phyloP scores from a whole-genome alignment of 2,113 vertebrate genomes.

The Indicator indicator region DNA sequence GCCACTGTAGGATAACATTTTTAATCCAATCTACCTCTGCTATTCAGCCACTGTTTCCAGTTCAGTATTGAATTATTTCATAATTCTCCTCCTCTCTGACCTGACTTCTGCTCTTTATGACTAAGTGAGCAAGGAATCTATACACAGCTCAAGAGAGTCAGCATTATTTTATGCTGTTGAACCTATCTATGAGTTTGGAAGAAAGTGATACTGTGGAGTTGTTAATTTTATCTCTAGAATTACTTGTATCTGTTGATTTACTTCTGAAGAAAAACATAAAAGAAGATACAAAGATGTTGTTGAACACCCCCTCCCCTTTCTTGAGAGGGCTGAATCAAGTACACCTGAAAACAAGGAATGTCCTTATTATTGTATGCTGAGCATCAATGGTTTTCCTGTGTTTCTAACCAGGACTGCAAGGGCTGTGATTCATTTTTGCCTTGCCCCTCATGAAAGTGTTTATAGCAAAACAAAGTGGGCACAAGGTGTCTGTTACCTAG shows the following conservation, averaged over 20 bases:
- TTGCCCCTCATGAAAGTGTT: not conserved
- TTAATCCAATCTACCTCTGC: not conserved
- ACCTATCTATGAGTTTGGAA: not conserved
- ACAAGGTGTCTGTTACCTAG: not conserved
- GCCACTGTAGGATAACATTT: not conserved
- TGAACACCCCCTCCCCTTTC: not conserved
- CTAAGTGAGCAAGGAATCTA: slow-evolving; percentile 3
- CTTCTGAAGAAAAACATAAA: not conserved
- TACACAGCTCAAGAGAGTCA: not conserved
- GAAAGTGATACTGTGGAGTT: not conserved
- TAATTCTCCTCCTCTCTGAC: not conserved
- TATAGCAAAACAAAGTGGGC: not conserved
- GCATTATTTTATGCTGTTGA: not conserved
- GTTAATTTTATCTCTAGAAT: not conserved
- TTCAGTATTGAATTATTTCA: slow-evolving; percentile 14
- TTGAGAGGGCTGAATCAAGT: fast-evolving
- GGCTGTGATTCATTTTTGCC: not conserved
- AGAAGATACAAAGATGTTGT: not conserved
- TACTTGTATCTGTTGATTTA: not conserved
- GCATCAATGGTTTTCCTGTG: not conserved
- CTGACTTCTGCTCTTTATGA: not conserved
- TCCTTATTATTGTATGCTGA: not conserved
- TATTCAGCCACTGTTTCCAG: slow-evolving; percentile 8
- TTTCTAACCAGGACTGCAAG: not conserved
- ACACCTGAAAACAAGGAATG: not conserved